Evolutionary conservation across 1,140 invertebrate genomes (phyloP).

Genomic region (Aphis gossypii): DNA sequence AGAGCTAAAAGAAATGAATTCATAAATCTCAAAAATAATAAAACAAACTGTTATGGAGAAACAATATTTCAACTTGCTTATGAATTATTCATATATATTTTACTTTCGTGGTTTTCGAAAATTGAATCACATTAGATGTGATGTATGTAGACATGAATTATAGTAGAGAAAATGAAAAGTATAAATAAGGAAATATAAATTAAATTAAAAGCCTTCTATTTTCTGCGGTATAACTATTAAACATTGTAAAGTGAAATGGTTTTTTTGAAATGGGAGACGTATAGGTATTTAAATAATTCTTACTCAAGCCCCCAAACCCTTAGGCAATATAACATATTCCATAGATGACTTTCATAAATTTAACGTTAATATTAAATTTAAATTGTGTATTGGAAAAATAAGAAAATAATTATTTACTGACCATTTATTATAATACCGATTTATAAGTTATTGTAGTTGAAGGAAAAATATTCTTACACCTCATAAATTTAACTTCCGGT

Average conservation of each 20-base stretch:
- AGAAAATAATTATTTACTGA: not conserved
- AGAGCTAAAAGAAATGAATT: not conserved
- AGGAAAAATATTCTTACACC: not conserved
- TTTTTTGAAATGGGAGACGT: not conserved
- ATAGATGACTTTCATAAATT: not conserved
- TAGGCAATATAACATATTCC: not conserved
- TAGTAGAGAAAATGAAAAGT: not conserved
- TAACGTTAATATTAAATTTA: not conserved
- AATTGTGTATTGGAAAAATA: not conserved
- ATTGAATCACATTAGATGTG: conserved; percentile 14
- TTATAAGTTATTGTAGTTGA: not conserved
- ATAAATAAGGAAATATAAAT: not conserved
- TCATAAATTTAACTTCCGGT: not conserved
- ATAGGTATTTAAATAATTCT: not conserved
- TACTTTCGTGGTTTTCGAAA: not conserved
- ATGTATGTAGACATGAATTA: not conserved
- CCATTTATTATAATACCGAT: not conserved
- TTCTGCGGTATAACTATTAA: not conserved
- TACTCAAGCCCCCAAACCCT: not conserved
- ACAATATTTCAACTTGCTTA: not conserved
- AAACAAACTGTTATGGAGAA: not conserved
- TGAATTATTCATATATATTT: conserved; percentile 4
- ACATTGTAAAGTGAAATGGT: not conserved
- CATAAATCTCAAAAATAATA: not conserved
- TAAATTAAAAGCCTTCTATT: not conserved